Base-by-base conservation (phyloP, 2,113 vertebrate species). In the Alosa alosa region DNA sequence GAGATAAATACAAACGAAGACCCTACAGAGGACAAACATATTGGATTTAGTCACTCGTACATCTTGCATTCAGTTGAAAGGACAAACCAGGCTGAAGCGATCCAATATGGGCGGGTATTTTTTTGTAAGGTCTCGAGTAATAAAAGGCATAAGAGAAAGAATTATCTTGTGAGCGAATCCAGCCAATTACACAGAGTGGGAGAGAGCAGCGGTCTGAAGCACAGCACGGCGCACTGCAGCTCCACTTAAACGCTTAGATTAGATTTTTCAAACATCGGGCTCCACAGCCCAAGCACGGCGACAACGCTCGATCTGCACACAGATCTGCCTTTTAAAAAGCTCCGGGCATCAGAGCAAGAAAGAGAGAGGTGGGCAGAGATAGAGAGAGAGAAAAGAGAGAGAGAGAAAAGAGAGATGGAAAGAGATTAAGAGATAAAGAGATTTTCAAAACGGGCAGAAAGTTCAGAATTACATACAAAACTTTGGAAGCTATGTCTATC, bases 181-280 rank as follows among this genome's bases (percentile, higher is more conserved):
- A 88, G 88, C 91, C 91, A 91, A 92, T 91, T 91, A 91, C 86
- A 90, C 92, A 90, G 90, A 84, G 10, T 39, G 57, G 81, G 44
- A 86, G 87, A 87, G 88, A 86, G 88, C 25, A 13, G 39, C 85
- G 88, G 87, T 84, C 41, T 55, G 60, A 86, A 89, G 90, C 86
- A 88, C 86, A 92, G 25, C 86, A 87, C 86, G 91, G 25, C 25
- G 9, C 31, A 39, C 10, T 78, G 72, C 72, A 4, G 88, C 90
- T 88, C 90, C 85, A 88, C 93, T 92, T 90, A 92, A 93, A 92
- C 86, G 88, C 68, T 85, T 22, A 93, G 91, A 94, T 94, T 93
- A 93, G 88, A 94, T 91, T 93, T 92, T 88, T 87, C 88, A 86
- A 92, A 88, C 68, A 83, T 83, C 89, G 64, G 72, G 87, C 78